Evolutionary conservation across 1,140 invertebrate species (phyloP).

Genomic region (Holcopasites calliopsidis): DNA sequence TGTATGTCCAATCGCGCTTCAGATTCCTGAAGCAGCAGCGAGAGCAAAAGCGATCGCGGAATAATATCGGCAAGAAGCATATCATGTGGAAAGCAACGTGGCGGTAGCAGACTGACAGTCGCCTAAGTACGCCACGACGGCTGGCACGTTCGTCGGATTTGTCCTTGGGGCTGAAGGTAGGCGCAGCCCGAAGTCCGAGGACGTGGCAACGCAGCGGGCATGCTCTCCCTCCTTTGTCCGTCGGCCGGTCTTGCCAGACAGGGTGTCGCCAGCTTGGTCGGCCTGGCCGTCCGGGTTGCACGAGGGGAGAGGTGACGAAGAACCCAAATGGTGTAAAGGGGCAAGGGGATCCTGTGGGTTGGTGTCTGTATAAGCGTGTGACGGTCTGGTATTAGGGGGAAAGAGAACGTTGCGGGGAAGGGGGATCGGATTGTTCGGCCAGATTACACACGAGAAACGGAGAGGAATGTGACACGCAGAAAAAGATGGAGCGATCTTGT

Average conservation of each 20-base stretch:
- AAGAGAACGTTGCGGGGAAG: conserved; percentile 44
- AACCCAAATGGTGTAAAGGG: conserved; percentile 49
- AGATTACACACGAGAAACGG: conserved; percentile 51
- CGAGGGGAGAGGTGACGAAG: conserved; percentile 53
- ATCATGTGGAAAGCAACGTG: conserved; percentile 40
- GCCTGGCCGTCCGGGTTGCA: conserved; percentile 85
- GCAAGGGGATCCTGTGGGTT: conserved; percentile 34
- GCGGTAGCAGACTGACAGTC: conserved; percentile 63
- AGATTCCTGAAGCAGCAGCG: no score
- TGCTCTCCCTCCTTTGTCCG: conserved; percentile 78
- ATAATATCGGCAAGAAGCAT: conserved; percentile 54
- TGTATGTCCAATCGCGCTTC: no score
- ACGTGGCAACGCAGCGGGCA: conserved; percentile 82
- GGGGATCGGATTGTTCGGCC: conserved; percentile 42
- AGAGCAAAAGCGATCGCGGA: conserved; percentile 8
- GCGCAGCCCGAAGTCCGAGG: conserved; percentile 71
- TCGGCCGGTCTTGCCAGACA: conserved; percentile 88
- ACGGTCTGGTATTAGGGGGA: conserved; percentile 49
- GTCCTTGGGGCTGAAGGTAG: conserved; percentile 77
- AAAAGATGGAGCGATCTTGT: conserved; percentile 13
- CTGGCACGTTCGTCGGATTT: conserved; percentile 76
- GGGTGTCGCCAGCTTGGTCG: conserved; percentile 90
- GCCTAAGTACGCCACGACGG: conserved; percentile 74
- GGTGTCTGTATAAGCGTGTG: conserved; percentile 35
- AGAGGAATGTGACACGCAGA: conserved; percentile 33